These are phyloP conservation scores for Rosalia funebris DNA, from an alignment of 2,888 invertebrate species.

Conservation along the genomic window DNA sequence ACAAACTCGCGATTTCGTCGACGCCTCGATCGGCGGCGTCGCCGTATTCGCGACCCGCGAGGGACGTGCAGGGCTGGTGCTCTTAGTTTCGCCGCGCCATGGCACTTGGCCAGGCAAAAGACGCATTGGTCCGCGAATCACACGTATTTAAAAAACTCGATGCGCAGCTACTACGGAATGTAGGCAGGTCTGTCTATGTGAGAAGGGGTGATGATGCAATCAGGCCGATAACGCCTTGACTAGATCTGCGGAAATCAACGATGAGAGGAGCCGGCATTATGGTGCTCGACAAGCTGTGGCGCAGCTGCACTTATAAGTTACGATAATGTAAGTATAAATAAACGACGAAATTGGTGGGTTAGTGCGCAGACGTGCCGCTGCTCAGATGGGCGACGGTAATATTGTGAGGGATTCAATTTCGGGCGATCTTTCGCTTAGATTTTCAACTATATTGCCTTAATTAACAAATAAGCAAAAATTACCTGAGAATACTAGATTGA, in stretches of 20 bases:
- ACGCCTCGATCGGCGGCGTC: too few species aligned
- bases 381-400: too few species aligned
- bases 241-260: slow-evolving; percentile 56
- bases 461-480: too few species aligned
- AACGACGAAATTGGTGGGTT: slow-evolving; percentile 36
- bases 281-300: slow-evolving; percentile 54
- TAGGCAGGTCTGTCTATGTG: slow-evolving; percentile 56
- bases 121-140: slow-evolving; percentile 64
- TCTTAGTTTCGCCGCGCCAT: slow-evolving; percentile 59
- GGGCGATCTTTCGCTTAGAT: too few species aligned
- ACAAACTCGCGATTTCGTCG: too few species aligned
- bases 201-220: slow-evolving; percentile 32
- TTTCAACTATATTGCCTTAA: too few species aligned
- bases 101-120: slow-evolving; percentile 55
- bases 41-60: too few species aligned
- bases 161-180: slow-evolving; percentile 62
- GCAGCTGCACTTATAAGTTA: slow-evolving; percentile 49
- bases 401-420: too few species aligned
- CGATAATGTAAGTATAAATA: slow-evolving; percentile 40
- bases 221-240: slow-evolving; percentile 52
- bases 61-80: slow-evolving; percentile 41
- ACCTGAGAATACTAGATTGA: too few species aligned
- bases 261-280: slow-evolving; percentile 42
- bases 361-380: too few species aligned
- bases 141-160: slow-evolving; percentile 55